Evolutionary conservation across 2,888 invertebrate species (phyloP).

Genomic region (Cecidostiba fungosa): DNA sequence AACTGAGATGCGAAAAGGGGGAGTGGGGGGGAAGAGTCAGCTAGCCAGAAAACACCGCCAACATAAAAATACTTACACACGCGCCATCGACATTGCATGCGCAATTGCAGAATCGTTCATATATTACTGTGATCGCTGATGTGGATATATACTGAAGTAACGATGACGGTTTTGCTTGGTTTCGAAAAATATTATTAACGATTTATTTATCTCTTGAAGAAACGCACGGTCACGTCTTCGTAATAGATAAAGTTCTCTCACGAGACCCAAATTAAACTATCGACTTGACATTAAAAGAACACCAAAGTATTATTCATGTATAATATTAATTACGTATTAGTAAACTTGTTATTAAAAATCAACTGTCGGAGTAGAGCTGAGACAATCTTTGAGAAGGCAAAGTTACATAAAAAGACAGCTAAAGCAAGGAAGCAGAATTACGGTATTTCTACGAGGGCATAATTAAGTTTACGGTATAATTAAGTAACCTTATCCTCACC

Average conservation of each 20-base stretch:
- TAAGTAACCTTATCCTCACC: not conserved
- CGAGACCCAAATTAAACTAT: not conserved
- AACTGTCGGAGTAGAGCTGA: slow-evolving; percentile 53
- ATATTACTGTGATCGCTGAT: not conserved
- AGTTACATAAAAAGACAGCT: not conserved
- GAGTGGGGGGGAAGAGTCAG: slow-evolving; percentile 63
- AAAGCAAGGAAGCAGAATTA: slow-evolving; percentile 12
- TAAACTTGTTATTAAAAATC: slow-evolving; percentile 28
- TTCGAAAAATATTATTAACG: not conserved
- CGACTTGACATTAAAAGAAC: slow-evolving; percentile 12
- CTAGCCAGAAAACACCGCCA: slow-evolving; percentile 73
- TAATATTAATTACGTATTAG: not conserved
- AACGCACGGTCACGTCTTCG: too few relatives aligned
- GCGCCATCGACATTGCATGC: slow-evolving; percentile 34
- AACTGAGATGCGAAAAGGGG: slow-evolving; percentile 19
- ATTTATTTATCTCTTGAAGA: too few relatives aligned
- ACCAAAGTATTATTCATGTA: slow-evolving; percentile 14
- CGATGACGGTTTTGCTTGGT: not conserved
- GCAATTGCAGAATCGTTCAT: slow-evolving; percentile 16
- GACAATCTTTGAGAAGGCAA: slow-evolving; percentile 29
- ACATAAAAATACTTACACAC: not conserved
- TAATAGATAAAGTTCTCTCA: not conserved
- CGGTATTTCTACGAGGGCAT: not conserved
- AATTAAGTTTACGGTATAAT: slow-evolving; percentile 7
- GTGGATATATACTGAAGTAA: too few relatives aligned